Evolutionary conservation across 2,797 vertebrate genomes (phyloP).

Genomic region (Fratercula arctica): DNA sequence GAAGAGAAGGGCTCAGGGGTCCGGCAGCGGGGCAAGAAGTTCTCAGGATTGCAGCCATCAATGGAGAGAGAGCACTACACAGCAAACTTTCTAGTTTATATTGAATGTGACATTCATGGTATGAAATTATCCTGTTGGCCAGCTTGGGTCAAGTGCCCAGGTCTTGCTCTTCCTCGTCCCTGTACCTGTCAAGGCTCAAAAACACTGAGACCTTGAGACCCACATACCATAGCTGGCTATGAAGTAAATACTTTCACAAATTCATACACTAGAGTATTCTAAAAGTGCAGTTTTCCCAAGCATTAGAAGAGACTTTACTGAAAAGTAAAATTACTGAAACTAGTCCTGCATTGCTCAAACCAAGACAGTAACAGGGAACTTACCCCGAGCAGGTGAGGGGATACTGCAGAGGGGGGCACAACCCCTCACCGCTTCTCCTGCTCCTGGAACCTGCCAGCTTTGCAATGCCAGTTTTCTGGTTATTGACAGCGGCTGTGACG

Average conservation of each 20-base stretch:
- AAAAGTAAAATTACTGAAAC: neutral
- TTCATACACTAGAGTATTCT: neutral
- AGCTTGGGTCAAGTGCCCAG: neutral
- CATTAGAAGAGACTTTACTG: neutral
- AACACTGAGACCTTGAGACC: neutral
- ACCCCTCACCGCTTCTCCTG: neutral
- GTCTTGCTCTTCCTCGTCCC: neutral
- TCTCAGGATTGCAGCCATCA: neutral
- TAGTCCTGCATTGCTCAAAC: neutral
- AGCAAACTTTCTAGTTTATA: neutral
- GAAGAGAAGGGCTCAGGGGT: neutral
- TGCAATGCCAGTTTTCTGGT: neutral
- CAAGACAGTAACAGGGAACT: neutral
- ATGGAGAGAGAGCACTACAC: neutral
- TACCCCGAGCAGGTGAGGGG: rapidly evolving
- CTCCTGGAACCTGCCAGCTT: neutral
- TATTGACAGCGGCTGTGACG: rapidly evolving
- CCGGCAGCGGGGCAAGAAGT: neutral
- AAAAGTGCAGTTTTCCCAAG: neutral
- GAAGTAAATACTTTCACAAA: neutral
- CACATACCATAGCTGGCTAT: neutral
- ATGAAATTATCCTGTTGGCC: neutral
- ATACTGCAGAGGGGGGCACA: too few species aligned
- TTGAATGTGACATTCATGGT: neutral
- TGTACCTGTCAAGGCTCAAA: neutral